A percentile compares a stretch with the other conserved stretches of the same genome.
phyloP scores from a whole-genome alignment of 2,888 invertebrate genomes.

The Drosophila birchii region DNA sequence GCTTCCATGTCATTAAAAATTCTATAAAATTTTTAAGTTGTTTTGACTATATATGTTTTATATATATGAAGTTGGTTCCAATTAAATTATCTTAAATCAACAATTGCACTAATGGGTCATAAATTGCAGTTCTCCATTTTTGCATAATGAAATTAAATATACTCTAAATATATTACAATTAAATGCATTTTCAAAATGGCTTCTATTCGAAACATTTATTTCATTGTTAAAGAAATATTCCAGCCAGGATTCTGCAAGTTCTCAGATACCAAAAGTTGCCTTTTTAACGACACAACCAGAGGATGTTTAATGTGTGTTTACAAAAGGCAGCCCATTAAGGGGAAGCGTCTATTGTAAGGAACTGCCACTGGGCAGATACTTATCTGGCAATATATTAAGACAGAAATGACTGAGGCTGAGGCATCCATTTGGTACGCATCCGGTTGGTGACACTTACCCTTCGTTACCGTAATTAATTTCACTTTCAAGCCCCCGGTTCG shows the following conservation, averaged over 20 bases:
- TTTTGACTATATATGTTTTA: no score
- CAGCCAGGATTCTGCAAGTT: slow-evolving; percentile 1
- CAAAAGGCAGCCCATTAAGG: slow-evolving; percentile 19
- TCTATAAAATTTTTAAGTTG: background rate
- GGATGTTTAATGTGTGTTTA: slow-evolving; percentile 36
- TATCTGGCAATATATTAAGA: slow-evolving; percentile 43
- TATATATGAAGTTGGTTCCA: no score
- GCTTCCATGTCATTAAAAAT: background rate
- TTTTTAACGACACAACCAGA: slow-evolving; percentile 32
- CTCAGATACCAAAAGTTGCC: slow-evolving; percentile 17
- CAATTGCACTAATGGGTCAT: background rate
- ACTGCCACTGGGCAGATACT: slow-evolving; percentile 42
- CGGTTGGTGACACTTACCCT: slow-evolving; percentile 77
- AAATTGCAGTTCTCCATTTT: background rate
- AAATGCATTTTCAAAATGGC: slow-evolving; percentile 6
- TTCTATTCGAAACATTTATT: background rate
- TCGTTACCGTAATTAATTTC: slow-evolving; percentile 81
- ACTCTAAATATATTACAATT: slow-evolving; percentile 6
- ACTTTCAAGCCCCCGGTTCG: slow-evolving; percentile 64
- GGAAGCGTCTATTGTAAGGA: slow-evolving; percentile 33
- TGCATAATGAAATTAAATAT: background rate
- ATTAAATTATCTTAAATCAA: background rate
- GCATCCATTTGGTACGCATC: slow-evolving; percentile 56
- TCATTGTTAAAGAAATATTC: slow-evolving; percentile 1
- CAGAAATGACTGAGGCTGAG: slow-evolving; percentile 26